A percentile compares a stretch with the other conserved stretches of the same genome.
Conservation (phyloP, 2,797 vertebrate species). For the Sphenopsis melanotis region DNA sequence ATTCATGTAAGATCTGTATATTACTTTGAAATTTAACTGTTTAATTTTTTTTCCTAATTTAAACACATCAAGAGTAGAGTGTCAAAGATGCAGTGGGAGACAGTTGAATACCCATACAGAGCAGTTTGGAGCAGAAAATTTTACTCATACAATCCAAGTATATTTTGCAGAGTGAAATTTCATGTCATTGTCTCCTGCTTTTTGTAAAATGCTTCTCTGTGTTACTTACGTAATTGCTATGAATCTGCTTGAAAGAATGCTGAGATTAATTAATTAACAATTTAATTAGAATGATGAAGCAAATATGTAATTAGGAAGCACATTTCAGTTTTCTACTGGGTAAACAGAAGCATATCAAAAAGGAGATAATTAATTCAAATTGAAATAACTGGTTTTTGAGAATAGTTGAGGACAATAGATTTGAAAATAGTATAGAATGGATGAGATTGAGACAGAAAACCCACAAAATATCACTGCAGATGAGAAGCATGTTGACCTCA, state of each 20-base stretch:
- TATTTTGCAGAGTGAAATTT: background rate
- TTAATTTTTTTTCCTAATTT: background rate
- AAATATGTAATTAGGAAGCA: constrained; percentile 8
- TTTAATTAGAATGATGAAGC: constrained; percentile 3
- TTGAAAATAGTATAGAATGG: background rate
- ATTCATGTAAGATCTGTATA: background rate
- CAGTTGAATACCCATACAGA: background rate
- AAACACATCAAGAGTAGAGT: background rate
- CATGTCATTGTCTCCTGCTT: background rate
- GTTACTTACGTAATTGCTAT: background rate
- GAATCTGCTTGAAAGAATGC: background rate
- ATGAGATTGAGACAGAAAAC: background rate
- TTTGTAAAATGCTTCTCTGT: background rate
- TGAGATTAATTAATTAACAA: background rate
- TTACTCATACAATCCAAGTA: background rate
- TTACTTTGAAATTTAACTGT: background rate
- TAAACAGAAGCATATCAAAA: background rate
- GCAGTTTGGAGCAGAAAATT: background rate
- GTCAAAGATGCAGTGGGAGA: background rate
- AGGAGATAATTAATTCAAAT: background rate
- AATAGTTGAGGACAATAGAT: background rate
- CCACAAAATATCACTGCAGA: background rate
- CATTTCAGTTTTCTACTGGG: background rate
- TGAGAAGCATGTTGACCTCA: background rate
- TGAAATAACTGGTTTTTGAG: background rate